phyloP scores from a whole-genome alignment of 2,797 vertebrate species.

The Ceyx erithaca region DNA sequence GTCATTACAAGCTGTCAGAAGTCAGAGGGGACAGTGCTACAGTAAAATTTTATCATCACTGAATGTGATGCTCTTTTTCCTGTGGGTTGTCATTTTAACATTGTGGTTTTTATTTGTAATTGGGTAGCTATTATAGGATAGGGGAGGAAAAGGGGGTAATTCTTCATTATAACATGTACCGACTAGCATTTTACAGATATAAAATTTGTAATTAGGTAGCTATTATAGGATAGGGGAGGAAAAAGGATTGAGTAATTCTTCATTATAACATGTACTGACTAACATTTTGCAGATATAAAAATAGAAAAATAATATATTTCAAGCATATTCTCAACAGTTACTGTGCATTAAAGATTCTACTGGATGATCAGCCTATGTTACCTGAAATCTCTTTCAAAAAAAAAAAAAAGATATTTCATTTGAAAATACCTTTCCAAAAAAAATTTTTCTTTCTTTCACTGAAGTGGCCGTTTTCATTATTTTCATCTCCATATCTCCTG shows the following conservation, averaged over 20 bases:
- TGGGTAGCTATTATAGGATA: not conserved
- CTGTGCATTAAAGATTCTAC: not conserved
- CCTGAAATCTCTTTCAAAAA: not conserved
- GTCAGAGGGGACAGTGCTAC: not conserved
- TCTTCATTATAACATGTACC: not conserved
- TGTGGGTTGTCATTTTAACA: not conserved
- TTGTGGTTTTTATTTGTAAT: not conserved
- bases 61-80: not conserved
- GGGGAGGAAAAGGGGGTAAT: not conserved
- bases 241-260: not conserved
- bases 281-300: not conserved
- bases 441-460: not conserved
- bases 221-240: not conserved
- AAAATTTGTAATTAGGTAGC: not conserved
- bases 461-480: not conserved
- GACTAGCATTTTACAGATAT: not conserved
- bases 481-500: not conserved
- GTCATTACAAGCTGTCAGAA: not conserved
- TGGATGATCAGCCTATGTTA: not conserved
- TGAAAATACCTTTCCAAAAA: not conserved
- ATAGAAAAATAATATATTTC: not conserved
- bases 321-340: not conserved
- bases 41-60: not conserved
- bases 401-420: not conserved
- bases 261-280: not conserved